Evolutionary conservation across 1,140 invertebrate species (phyloP), one percentile per base, ranked within the genome.

Genomic region (Dreissena rostriformis): DNA sequence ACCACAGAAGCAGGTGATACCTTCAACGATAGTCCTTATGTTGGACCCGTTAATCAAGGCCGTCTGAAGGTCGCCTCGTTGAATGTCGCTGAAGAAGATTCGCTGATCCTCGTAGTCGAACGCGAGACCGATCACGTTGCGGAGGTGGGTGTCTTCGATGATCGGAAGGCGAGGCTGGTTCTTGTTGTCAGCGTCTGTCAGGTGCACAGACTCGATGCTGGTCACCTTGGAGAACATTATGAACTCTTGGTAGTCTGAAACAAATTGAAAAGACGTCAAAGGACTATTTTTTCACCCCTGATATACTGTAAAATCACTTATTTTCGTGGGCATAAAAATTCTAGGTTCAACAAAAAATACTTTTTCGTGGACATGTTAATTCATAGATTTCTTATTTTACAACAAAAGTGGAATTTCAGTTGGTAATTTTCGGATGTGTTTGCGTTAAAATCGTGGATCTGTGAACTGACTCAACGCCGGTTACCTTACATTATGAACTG

Each of bases 141-240:
- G 94, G 95, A 98, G 96, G 79, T 83, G 92, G 4, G 95, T 95
- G 74, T 94, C 95, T 87, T 96, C 95, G 80, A 95, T 94, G 51
- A 98, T 97, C n/a, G 95, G 94, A 55, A 95, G 95, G 84, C 96
- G 96, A 0, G 97, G 97, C 49, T 96, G 95, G 90, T 97, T 97
- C 74, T 96, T 95, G 85, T 96, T 95, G 15, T 95, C 94, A 49
- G 95, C 95, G 88, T 96, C 95, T 68, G 95, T 95, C 11, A 99
- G 91, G 89, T 96, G 96, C 5, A 98, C 96, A 0, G 96, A 96
- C 53, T 97, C 95, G 39, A 99, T 97, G 94, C 98, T 97, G 0
- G 97, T 98, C 70, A 98, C 95, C 0, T 98, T 98, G 0, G 97
- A 96, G 90, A 98, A 99, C 0, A 99, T 96, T 1, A 99, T 91